A percentile compares a stretch with the other conserved stretches of the same genome.
Evolutionary conservation across 2,113 vertebrate genomes (phyloP).

Genomic region (Ceratotherium simum): DNA sequence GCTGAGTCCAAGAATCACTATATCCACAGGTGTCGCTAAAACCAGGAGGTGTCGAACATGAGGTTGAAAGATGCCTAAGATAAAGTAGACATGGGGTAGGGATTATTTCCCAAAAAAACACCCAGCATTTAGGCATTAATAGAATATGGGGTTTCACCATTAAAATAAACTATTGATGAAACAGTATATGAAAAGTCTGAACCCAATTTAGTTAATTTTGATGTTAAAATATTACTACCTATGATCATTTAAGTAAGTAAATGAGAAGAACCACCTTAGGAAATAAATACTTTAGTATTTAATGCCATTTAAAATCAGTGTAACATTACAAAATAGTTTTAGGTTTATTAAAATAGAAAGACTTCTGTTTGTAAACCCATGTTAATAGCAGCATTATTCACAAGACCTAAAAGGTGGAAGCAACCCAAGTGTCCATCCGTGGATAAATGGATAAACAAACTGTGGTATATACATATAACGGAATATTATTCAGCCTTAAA

Average conservation of each 20-base stretch:
- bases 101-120: slow-evolving; percentile 36
- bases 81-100: background rate
- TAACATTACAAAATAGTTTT: background rate
- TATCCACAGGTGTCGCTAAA: slow-evolving; percentile 97
- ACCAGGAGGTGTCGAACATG: slow-evolving; percentile 96
- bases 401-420: background rate
- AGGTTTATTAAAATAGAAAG: background rate
- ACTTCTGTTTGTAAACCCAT: background rate
- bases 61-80: slow-evolving; percentile 96
- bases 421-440: background rate
- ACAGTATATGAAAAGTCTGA: background rate
- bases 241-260: background rate
- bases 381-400: background rate
- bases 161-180: slow-evolving; percentile 9
- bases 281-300: slow-evolving; percentile 43
- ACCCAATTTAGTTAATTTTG: background rate
- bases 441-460: background rate
- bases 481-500: background rate
- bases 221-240: slow-evolving; percentile 29
- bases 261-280: background rate
- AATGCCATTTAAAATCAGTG: slow-evolving; percentile 8
- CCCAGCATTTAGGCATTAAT: background rate
- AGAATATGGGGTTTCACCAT: background rate
- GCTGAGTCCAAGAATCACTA: slow-evolving; percentile 96
- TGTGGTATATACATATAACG: background rate